phyloP scores from a whole-genome alignment of 2,797 vertebrate species.

The Cryptoprocta ferox region DNA sequence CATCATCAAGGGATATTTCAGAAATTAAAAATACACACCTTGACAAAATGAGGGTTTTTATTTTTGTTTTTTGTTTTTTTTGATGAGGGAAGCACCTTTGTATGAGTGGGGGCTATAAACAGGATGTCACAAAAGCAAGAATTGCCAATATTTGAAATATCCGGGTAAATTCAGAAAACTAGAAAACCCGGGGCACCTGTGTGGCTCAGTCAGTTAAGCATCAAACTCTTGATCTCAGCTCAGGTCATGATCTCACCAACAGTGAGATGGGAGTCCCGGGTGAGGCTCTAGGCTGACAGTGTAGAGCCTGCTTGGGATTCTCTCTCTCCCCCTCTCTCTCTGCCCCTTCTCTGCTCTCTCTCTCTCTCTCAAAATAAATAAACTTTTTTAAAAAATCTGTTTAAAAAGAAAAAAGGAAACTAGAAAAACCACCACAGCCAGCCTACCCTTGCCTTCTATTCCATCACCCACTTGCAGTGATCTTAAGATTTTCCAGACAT shows the following conservation, averaged over 20 bases:
- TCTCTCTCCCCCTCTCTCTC: too few relatives aligned
- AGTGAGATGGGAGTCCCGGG: too few relatives aligned
- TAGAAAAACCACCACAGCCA: background rate
- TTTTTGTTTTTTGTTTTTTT: background rate
- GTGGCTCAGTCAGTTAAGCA: too few relatives aligned
- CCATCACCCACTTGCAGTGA: background rate
- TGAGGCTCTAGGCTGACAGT: too few relatives aligned
- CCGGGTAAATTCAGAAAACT: background rate
- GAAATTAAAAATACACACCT: background rate
- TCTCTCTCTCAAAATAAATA: too few relatives aligned
- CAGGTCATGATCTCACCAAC: too few relatives aligned
- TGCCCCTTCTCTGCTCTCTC: too few relatives aligned
- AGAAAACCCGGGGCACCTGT: too few relatives aligned
- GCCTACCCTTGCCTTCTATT: background rate
- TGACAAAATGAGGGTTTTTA: background rate
- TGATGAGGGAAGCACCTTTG: background rate
- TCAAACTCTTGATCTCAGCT: too few relatives aligned
- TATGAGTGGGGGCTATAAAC: background rate
- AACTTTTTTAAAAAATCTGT: too few relatives aligned
- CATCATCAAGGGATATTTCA: background rate
- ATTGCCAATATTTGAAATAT: background rate
- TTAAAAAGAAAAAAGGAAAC: too few relatives aligned
- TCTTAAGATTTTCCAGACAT: slow-evolving; percentile 2
- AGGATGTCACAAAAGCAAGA: background rate
- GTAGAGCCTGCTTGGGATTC: too few relatives aligned